Evolutionary conservation across 2,113 vertebrate genomes (phyloP).

Genomic region (Anser brachyrhynchus): DNA sequence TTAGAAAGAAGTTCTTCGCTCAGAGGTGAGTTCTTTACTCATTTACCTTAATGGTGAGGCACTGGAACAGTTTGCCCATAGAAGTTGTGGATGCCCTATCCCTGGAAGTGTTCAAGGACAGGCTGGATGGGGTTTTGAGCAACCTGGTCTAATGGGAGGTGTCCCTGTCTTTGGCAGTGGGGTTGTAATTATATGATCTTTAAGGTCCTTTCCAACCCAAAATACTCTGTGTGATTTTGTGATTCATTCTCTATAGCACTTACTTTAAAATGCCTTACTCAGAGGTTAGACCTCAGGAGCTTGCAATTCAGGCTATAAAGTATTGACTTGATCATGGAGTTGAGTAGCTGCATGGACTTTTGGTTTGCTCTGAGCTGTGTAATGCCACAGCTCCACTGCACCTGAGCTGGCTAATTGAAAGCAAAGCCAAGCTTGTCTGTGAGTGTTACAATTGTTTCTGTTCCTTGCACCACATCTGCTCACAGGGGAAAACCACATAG

Average conservation of each 20-base stretch:
- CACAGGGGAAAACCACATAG: not conserved
- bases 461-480: not conserved
- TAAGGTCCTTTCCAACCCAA: too few relatives aligned
- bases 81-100: too few relatives aligned
- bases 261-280: not conserved
- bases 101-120: too few relatives aligned
- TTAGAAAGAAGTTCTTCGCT: too few relatives aligned
- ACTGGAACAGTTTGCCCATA: too few relatives aligned
- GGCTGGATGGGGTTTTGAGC: too few relatives aligned
- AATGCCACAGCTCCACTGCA: not conserved
- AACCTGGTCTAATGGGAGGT: too few relatives aligned
- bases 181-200: too few relatives aligned
- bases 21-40: too few relatives aligned
- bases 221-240: too few relatives aligned
- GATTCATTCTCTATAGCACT: not conserved
- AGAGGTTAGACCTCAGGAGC: fast-evolving
- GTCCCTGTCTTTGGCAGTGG: too few relatives aligned
- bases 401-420: not conserved
- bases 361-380: not conserved
- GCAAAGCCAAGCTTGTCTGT: not conserved
- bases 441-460: not conserved
- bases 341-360: not conserved
- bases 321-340: not conserved
- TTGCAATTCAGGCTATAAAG: not conserved
- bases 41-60: too few relatives aligned